Conservation (phyloP, 2,888 invertebrate species). For the Epistrophella euchroma region DNA sequence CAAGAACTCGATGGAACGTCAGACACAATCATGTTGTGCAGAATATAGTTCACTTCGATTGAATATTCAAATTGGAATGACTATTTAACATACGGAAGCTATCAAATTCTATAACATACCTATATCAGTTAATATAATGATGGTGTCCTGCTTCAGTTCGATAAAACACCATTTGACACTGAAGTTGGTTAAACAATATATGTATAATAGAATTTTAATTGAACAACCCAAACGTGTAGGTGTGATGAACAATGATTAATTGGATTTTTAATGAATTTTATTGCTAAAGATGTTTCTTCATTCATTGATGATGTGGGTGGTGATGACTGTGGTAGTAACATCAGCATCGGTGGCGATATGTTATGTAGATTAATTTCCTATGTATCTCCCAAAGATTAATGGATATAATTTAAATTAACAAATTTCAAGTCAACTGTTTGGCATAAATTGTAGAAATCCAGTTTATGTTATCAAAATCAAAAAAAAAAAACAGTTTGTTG, state of each 20-base stretch:
- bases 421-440: conserved; percentile 38
- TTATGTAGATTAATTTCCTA: conserved; percentile 43
- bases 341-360: conserved; percentile 6
- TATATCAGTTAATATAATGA: neutral
- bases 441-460: conserved; percentile 17
- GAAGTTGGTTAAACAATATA: neutral
- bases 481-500: conserved; percentile 32
- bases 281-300: conserved; percentile 13
- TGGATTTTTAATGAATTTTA: conserved; percentile 27
- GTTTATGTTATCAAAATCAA: conserved; percentile 4
- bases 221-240: neutral
- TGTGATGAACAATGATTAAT: conserved; percentile 26
- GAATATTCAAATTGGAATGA: conserved; percentile 57
- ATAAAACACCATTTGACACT: conserved; percentile 6
- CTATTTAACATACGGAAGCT: conserved; percentile 3
- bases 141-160: conserved; percentile 9
- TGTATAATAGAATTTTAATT: neutral
- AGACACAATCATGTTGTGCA: neutral
- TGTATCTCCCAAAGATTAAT: conserved; percentile 30
- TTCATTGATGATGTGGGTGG: neutral
- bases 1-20: conserved; percentile 15
- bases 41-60: conserved; percentile 25
- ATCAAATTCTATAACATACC: conserved; percentile 18
- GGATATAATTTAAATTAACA: conserved; percentile 41
- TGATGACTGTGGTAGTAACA: neutral